Evolutionary conservation across 2,797 vertebrate genomes (phyloP), one percentile per base, ranked within the genome.

Genomic region (Chaetodon trifasciatus): DNA sequence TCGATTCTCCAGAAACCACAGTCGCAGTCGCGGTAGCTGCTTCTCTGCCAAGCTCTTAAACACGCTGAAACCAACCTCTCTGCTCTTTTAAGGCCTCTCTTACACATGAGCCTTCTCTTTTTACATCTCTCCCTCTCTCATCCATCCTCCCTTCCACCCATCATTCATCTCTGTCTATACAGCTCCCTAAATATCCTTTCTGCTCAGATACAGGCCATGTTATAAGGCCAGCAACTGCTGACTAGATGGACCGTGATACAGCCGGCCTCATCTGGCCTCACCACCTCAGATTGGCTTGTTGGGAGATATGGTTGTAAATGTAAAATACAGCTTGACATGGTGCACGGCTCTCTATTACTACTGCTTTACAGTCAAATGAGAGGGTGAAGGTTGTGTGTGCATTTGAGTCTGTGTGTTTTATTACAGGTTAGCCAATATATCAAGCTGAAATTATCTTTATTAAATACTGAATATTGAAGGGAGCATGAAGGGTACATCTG

Each of bases 121-220:
- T 93, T 91, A 89, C 90, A 49, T 86, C 74, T 37, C 62, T 79
- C 69, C 72, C 49, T 68, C 66, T 47, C 78, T 73, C 74, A n/a
- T 76, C 82, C 19, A 10, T 85, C 84, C 79, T 78, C 40, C 84
- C 74, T 81, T 83, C 78, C 75, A 64, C 74, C 89, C 83, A 84
- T 90, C 89, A 79, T 79, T 90, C 86, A 89, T 87, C 78, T 82
- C 76, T 53, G 78, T 83, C 80, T n/a, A 52, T 75, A 71, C 78
- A 74, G n/a, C 83, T 90, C 91, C 85, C 75, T 87, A 93, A 93
- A 94, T 94, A 93, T 90, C 91, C 84, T 62, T 70, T 92, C 92
- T 93, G 89, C 92, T 88, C 62, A 68, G 92, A 93, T 89, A 93
- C 92, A 89, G 85, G 74, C 87, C 35, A 1, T 10, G 78, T 82